Base-by-base conservation (phyloP, 2,888 invertebrate genomes). In the Plutella xylostella region DNA sequence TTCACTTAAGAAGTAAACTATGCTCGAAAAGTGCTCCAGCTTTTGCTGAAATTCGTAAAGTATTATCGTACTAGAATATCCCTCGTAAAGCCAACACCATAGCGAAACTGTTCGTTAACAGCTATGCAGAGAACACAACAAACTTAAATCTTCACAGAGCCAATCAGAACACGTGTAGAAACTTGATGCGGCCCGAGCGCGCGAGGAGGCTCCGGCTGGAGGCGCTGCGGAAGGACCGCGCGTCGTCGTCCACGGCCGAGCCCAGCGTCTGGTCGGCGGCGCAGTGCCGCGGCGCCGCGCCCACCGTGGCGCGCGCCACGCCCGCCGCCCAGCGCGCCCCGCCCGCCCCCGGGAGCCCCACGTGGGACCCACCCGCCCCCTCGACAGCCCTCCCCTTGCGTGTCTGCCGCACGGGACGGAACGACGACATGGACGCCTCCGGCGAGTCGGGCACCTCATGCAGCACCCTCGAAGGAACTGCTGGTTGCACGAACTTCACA, bases 151-250 rank as follows among this genome's bases (percentile, higher is more conserved):
- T n/a, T n/a, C n/a, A n/a, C n/a, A n/a, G n/a, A n/a, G n/a, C n/a
- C 15, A n/a, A n/a, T 38, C 20, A 40, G 14, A 22, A 42, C 4
- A 42, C 42, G 31, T 31, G 42, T 19, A 42, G 20, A 31, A 33
- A 42, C 42, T 33, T 42, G 9, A 21, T 14, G 11, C 42, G 19
- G 6, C 34, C 14, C 11, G 33, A 21, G 20, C 42, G 42, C 31
- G 42, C 14, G 14, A 33, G 7, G 4, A 21, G 5, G n/a, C 33
- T 33, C 7, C 20, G 19, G 4, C 33, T 34, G 4, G 42, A 20
- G 9, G 21, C 14, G 12, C 42, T 42, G 17, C 42, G 42, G 30
- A 30, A 9, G 15, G 40, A 40, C 19, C n/a, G 6, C 14, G 19
- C 5, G 21, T 42, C 42, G 15, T 42, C 42, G 11, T 31, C 42